Conservation (phyloP, 2,888 invertebrate species). For the Drosophila neonasuta region DNA sequence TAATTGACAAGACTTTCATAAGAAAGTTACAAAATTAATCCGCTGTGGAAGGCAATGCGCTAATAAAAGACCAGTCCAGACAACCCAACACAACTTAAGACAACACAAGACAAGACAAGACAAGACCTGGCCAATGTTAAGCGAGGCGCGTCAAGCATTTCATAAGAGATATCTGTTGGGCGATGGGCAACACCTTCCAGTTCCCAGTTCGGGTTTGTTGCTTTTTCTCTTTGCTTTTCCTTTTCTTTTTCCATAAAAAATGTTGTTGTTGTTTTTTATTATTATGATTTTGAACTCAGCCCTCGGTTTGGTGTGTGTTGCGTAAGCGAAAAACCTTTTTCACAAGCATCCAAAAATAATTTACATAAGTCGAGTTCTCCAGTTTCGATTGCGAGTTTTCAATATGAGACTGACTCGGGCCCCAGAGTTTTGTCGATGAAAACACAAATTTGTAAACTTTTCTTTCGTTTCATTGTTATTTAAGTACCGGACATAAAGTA, state of each 20-base stretch:
- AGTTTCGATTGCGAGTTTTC: slow-evolving; percentile 32
- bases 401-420: slow-evolving; percentile 21
- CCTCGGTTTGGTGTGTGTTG: slow-evolving; percentile 26
- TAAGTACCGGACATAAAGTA: slow-evolving; percentile 64
- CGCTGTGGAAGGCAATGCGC: slow-evolving; percentile 32
- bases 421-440: slow-evolving; percentile 21
- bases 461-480: slow-evolving; percentile 56
- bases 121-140: slow-evolving; percentile 17
- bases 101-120: too few species aligned
- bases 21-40: slow-evolving; percentile 69
- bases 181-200: slow-evolving; percentile 27
- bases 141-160: slow-evolving; percentile 51
- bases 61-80: slow-evolving; percentile 31
- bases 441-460: slow-evolving; percentile 36
- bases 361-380: slow-evolving; percentile 51
- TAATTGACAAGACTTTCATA: slow-evolving; percentile 69
- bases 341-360: slow-evolving; percentile 31
- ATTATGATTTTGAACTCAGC: background rate
- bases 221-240: slow-evolving; percentile 17
- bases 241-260: slow-evolving; percentile 3
- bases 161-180: slow-evolving; percentile 40
- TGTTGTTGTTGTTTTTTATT: background rate
- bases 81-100: too few species aligned
- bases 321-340: slow-evolving; percentile 45
- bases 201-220: slow-evolving; percentile 23